Evolutionary conservation across 2,888 invertebrate genomes (phyloP).

Genomic region (Nematopogon swammerdamellus): DNA sequence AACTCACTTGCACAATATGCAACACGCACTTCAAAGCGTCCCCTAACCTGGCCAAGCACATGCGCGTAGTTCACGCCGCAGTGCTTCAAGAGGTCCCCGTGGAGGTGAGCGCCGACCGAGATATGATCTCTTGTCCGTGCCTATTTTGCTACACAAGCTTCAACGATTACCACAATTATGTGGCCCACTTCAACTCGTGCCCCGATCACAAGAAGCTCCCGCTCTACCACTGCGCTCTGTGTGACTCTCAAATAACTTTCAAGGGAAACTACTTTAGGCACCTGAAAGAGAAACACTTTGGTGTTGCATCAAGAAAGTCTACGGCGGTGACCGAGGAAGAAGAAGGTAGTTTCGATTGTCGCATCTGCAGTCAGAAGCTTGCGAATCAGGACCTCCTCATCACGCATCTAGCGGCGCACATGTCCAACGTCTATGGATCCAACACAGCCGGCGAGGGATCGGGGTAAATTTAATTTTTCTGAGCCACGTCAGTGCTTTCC

Average conservation of each 20-base stretch:
- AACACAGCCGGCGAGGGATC: conserved; percentile 22
- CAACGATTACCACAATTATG: conserved; percentile 30
- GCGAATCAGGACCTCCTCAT: conserved; percentile 33
- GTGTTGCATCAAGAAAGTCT: not conserved
- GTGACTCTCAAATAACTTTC: conserved; percentile 23
- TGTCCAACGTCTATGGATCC: conserved; percentile 21
- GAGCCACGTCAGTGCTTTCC: no score
- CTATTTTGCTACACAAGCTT: conserved; percentile 29
- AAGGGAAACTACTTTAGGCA: conserved; percentile 29
- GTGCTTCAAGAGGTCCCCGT: conserved; percentile 22
- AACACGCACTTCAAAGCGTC: conserved; percentile 30
- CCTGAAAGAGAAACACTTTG: conserved; percentile 17
- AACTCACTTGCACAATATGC: conserved; percentile 32
- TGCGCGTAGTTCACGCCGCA: conserved; percentile 37
- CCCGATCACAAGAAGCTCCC: conserved; percentile 20
- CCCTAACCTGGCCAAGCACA: conserved; percentile 37
- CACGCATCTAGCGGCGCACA: conserved; percentile 38
- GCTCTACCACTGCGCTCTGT: conserved; percentile 29
- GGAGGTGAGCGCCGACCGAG: no score
- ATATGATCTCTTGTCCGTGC: no score
- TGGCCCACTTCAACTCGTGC: conserved; percentile 29
- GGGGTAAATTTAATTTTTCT: conserved; percentile 26
- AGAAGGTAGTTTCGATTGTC: conserved; percentile 29
- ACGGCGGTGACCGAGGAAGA: conserved; percentile 8
- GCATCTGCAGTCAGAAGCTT: conserved; percentile 35